Evolutionary conservation across 1,140 invertebrate genomes (phyloP).

Genomic region (Acromyrmex charruanus): DNA sequence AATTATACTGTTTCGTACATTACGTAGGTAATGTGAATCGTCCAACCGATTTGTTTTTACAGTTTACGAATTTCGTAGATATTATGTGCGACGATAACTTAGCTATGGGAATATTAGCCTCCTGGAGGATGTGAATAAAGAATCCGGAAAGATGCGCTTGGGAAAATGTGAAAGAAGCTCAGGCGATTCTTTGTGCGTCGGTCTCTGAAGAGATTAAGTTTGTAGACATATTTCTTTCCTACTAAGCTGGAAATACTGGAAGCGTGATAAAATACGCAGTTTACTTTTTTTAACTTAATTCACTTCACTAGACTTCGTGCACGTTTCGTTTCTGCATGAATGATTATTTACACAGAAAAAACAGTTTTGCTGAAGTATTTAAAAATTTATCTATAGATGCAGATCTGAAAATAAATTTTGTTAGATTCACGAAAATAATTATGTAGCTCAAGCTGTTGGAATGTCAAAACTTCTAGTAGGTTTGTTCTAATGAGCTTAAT

Average conservation of each 20-base stretch:
- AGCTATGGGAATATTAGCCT: constrained; percentile 10
- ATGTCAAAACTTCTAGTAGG: no score
- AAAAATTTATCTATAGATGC: no score
- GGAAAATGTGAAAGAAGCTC: not conserved
- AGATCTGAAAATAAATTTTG: no score
- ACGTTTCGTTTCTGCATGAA: not conserved
- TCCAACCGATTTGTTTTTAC: not conserved
- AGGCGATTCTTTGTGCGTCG: not conserved
- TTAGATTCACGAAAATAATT: no score
- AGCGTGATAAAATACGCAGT: not conserved
- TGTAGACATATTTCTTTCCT: constrained; percentile 15
- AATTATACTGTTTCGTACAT: not conserved
- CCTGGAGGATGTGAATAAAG: not conserved
- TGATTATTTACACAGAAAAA: no score
- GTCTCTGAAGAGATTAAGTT: constrained; percentile 16
- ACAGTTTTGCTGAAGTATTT: no score
- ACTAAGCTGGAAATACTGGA: not conserved
- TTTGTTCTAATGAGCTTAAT: no score
- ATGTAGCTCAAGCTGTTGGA: no score
- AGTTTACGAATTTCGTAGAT: not conserved
- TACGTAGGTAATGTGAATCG: not conserved
- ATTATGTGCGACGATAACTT: not conserved
- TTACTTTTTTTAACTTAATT: constrained; percentile 1
- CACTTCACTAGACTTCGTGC: not conserved
- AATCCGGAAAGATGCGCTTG: not conserved